Conservation (phyloP, 2,113 vertebrate genomes). For the Lepus timidus region DNA sequence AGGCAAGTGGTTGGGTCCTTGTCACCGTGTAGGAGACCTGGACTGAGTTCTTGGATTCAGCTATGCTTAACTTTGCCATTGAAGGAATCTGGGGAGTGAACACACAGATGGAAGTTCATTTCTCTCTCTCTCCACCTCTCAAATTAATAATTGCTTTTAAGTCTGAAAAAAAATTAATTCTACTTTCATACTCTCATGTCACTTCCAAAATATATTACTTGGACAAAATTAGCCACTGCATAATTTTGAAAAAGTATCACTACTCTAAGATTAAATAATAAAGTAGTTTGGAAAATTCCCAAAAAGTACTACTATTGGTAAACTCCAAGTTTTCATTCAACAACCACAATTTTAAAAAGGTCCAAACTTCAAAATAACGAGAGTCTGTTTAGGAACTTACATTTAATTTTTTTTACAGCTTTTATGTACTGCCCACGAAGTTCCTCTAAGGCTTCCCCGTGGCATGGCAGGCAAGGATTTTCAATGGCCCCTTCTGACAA, state of each 20-base stretch:
- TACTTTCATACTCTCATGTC: background rate
- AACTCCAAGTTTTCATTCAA: background rate
- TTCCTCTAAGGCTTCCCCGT: slow-evolving; percentile 92
- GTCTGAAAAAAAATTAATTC: too few species aligned
- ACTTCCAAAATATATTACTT: slow-evolving; percentile 4
- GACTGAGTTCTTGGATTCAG: too few species aligned
- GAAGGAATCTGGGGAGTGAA: too few species aligned
- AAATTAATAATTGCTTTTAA: too few species aligned
- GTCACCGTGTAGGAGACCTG: too few species aligned
- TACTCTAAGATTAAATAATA: slow-evolving; percentile 45
- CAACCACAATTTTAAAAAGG: background rate
- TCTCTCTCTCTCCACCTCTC: too few species aligned
- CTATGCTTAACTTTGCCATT: too few species aligned
- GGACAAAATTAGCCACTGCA: background rate
- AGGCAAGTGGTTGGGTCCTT: too few species aligned
- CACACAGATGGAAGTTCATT: too few species aligned
- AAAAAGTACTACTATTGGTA: background rate
- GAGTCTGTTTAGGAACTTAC: slow-evolving; percentile 86
- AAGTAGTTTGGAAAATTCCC: slow-evolving; percentile 19
- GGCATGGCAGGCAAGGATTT: slow-evolving; percentile 81
- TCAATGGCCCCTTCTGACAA: slow-evolving; percentile 81
- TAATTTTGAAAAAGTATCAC: background rate
- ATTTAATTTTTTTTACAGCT: slow-evolving; percentile 95
- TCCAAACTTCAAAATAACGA: background rate
- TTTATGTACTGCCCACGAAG: slow-evolving; percentile 95